Conservation (phyloP, 2,888 invertebrate species). For the Scotopteryx bipunctaria region DNA sequence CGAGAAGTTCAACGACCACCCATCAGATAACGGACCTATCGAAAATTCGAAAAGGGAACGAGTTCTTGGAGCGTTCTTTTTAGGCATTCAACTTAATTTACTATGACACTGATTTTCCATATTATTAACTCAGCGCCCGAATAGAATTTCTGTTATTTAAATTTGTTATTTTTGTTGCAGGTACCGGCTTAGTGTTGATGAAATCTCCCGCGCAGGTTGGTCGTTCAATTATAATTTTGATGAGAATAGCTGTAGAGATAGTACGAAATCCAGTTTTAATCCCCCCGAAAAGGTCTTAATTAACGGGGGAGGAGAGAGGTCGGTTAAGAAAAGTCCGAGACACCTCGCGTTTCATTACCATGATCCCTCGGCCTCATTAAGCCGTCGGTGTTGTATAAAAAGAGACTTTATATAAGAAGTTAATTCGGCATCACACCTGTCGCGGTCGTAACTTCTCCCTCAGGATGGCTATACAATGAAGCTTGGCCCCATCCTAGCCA, state of each 20-base stretch:
- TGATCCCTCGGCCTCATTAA: conserved; percentile 74
- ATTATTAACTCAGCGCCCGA: conserved; percentile 36
- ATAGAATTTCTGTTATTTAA: conserved; percentile 42
- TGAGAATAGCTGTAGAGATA: conserved; percentile 25
- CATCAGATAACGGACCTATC: conserved; percentile 50
- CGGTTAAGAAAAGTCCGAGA: conserved; percentile 59
- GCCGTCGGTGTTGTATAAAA: conserved; percentile 75
- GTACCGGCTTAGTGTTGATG: conserved; percentile 50
- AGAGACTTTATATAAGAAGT: conserved; percentile 78
- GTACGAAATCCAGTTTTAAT: conserved; percentile 51
- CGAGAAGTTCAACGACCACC: conserved; percentile 49
- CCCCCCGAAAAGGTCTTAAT: conserved; percentile 65
- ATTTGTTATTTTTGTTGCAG: conserved; percentile 56
- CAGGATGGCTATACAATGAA: conserved; percentile 76
- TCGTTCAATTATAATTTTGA: conserved; percentile 42
- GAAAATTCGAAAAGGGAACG: conserved; percentile 54
- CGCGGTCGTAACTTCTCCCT: conserved; percentile 78
- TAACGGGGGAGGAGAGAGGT: conserved; percentile 61
- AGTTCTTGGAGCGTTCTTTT: conserved; percentile 47
- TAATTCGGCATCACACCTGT: conserved; percentile 82
- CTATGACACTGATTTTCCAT: conserved; percentile 48
- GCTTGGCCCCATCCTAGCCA: conserved; percentile 61
- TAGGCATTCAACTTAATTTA: conserved; percentile 44
- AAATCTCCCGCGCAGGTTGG: conserved; percentile 59
- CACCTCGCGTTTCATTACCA: conserved; percentile 69